These are phyloP conservation scores for Python bivittatus DNA, from an alignment of 2,113 vertebrate genomes.

Conservation along the genomic window DNA sequence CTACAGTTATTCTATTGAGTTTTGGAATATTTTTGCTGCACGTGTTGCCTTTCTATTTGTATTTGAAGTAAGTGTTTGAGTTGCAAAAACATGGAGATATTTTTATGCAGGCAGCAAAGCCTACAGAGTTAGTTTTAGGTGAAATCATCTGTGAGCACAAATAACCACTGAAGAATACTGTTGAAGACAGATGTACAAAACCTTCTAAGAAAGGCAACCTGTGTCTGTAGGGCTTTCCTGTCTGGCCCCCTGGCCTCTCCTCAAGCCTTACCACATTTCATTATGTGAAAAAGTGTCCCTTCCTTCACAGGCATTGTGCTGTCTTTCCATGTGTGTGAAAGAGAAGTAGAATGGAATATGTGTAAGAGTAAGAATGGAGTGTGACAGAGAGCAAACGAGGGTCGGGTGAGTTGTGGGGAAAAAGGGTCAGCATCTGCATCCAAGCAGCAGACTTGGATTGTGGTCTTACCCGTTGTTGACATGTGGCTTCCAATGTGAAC, in stretches of 20 bases:
- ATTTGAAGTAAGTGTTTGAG: conserved; percentile 79
- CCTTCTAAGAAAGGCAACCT: neutral
- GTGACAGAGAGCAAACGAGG: neutral
- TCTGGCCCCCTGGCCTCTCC: neutral
- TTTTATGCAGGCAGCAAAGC: neutral
- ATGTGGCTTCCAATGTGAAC: neutral
- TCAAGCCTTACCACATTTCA: neutral
- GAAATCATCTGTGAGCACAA: neutral
- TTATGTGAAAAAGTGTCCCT: neutral
- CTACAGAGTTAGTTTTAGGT: neutral
- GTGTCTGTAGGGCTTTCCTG: neutral
- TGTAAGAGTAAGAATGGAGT: neutral
- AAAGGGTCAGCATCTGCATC: neutral
- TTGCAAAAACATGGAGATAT: neutral
- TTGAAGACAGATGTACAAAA: neutral
- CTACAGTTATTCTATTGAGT: conserved; percentile 79
- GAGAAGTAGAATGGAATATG: neutral
- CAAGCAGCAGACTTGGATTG: neutral
- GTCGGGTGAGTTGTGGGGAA: neutral
- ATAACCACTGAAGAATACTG: neutral
- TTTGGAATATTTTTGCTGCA: conserved; percentile 88
- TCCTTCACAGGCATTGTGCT: neutral
- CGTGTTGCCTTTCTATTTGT: conserved; percentile 90
- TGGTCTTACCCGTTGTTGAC: neutral
- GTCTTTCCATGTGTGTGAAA: neutral